Conservation (phyloP, 2,797 vertebrate genomes). For the Thalassophryne amazonica region DNA sequence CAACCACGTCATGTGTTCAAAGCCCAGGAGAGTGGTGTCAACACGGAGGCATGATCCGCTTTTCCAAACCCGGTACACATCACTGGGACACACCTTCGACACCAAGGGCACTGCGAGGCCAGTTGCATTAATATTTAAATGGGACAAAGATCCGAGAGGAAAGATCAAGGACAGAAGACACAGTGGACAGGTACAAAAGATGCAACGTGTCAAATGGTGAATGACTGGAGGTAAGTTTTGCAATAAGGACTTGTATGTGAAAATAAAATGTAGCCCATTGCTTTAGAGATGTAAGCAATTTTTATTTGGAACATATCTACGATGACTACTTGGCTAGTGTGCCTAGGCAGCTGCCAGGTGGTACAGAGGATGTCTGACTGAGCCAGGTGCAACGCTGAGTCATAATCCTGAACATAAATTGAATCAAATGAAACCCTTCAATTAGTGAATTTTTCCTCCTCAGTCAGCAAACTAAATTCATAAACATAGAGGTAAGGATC, state of each 20-base stretch:
- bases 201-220: neutral
- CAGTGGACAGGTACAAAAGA: neutral
- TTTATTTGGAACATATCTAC: neutral
- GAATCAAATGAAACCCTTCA: too few species aligned
- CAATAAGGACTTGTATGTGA: neutral
- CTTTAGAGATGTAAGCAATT: neutral
- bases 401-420: too few species aligned
- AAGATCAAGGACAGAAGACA: neutral
- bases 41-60: slow-evolving; percentile 91
- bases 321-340: too few species aligned
- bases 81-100: slow-evolving; percentile 94
- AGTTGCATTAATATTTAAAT: too few species aligned
- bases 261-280: neutral
- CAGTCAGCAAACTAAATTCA: too few species aligned
- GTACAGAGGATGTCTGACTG: too few species aligned
- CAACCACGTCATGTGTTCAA: slow-evolving; percentile 97
- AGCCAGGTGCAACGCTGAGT: too few species aligned
- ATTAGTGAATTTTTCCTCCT: too few species aligned
- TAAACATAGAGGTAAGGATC: too few species aligned
- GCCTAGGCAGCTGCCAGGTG: too few species aligned
- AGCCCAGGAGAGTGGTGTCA: slow-evolving; percentile 93
- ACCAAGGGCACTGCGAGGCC: slow-evolving; percentile 87
- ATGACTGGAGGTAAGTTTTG: neutral
- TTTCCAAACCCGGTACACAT: slow-evolving; percentile 95
- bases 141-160: neutral